These are phyloP conservation scores for Alviniconcha marisindica DNA, from an alignment of 1,140 invertebrate genomes.

Conservation along the genomic window DNA sequence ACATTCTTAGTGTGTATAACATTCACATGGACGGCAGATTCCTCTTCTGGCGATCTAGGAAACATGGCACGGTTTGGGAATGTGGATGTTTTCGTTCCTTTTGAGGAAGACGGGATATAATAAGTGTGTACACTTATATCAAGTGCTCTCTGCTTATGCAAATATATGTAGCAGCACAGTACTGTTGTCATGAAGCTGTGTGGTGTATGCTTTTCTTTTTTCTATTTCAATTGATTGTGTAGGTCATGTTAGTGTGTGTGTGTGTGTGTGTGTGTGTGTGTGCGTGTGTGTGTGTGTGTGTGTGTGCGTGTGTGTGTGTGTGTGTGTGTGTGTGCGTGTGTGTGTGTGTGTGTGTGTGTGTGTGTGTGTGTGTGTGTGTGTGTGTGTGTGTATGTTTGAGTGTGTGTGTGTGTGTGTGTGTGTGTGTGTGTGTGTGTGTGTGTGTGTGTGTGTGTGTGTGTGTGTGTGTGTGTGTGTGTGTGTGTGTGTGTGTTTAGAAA, in stretches of 20 bases:
- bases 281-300: background rate
- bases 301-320: conserved; percentile 12
- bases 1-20: too few species aligned
- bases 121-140: too few species aligned
- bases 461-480: background rate
- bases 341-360: background rate
- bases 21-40: too few species aligned
- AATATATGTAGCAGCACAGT: too few species aligned
- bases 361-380: background rate
- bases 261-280: conserved; percentile 7
- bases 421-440: conserved; percentile 15
- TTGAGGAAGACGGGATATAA: too few species aligned
- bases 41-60: too few species aligned
- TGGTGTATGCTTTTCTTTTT: background rate
- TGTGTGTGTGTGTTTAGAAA: background rate
- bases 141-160: too few species aligned
- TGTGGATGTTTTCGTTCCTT: background rate
- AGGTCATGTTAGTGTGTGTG: background rate
- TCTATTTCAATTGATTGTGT: background rate
- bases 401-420: conserved; percentile 16
- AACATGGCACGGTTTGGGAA: background rate
- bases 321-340: background rate
- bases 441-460: background rate
- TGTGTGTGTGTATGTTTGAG: background rate
- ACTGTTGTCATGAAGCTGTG: too few species aligned